Evolutionary conservation across 2,113 vertebrate genomes (phyloP).

Genomic region (Aptenodytes forsteri): DNA sequence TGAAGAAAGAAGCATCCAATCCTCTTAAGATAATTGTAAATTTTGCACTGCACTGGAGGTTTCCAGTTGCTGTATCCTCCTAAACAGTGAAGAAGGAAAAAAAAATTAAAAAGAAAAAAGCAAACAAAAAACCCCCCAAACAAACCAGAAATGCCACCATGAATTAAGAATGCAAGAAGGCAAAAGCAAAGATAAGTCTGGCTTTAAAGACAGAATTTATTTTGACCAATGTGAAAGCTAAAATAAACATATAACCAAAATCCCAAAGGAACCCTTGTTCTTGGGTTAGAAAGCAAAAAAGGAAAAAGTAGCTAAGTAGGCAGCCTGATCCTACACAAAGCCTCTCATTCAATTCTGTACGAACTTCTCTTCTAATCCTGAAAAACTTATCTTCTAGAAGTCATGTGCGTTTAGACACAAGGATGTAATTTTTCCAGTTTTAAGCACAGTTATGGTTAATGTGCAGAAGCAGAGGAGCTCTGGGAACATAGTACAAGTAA

Average conservation of each 20-base stretch:
- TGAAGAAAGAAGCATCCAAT: conserved; percentile 86
- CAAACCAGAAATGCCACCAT: not conserved
- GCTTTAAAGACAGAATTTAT: not conserved
- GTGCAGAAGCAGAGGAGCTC: not conserved
- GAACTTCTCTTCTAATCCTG: not conserved
- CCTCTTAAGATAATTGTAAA: conserved; percentile 79
- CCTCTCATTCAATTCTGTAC: not conserved
- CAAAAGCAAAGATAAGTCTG: not conserved
- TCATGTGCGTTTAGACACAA: not conserved
- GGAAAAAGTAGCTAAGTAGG: not conserved
- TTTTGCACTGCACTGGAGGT: conserved; percentile 77
- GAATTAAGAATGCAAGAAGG: not conserved
- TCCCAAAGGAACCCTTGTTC: not conserved
- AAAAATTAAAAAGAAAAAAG: not conserved
- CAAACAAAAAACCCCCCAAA: not conserved
- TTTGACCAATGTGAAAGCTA: not conserved
- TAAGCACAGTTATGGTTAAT: not conserved
- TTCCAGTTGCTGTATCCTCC: conserved; percentile 80
- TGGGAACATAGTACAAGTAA: not conserved
- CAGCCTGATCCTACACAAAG: not conserved
- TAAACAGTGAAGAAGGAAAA: not conserved
- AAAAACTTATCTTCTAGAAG: not conserved
- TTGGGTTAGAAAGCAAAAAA: not conserved
- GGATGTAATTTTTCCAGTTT: not conserved
- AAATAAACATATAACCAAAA: not conserved